Base-by-base conservation (phyloP, 2,888 invertebrate species). In the Lissonota sp. region DNA sequence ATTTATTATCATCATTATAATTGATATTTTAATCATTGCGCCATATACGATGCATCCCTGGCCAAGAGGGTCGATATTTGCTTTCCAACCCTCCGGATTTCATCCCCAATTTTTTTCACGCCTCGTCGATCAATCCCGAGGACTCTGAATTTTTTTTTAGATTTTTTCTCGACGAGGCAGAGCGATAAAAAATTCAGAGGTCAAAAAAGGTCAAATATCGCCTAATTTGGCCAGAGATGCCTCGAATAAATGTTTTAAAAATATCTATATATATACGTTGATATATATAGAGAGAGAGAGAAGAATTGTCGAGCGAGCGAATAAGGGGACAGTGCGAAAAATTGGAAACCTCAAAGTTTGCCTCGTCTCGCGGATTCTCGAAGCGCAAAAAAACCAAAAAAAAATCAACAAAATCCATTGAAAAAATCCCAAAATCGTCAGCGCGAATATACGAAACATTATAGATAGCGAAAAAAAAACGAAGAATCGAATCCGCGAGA, bases 301-400 rank as follows among this genome's bases (percentile, higher is more conserved):
- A 67, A 85, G 84, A 79, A 87, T 91, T 91, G 91, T 92, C 92
- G 91, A 90, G 89, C 91, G 92, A 86, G 87, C 92, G 91, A 91
- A 90, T 87, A 86, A 87, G 88, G 84, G 87, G 86, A 86, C 84
- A 87, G 86, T 84, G 72, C 70, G 62, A 70, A 69, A 72, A 84
- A 86, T 83, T 84, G 82, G 74, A 82, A 82, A 83, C 85, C 88
- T 88, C 87, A 85, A 87, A 85, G 80, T 75, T 83, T 83, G 88
- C 92, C 91, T 92, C 89, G 92, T 91, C 91, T 91, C 90, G 88
- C 88, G 88, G 92, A 92, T 92, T 89, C 85, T 84, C 84, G 40
- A 73, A 74, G 37, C 58, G 70, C 79, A 37, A 60, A 49, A 58
- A 62, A 51, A 53, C 8, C 8, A 55, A 26, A 55, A 46, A 71